Conservation (phyloP, 2,797 vertebrate genomes). For the Molothrus ater region DNA sequence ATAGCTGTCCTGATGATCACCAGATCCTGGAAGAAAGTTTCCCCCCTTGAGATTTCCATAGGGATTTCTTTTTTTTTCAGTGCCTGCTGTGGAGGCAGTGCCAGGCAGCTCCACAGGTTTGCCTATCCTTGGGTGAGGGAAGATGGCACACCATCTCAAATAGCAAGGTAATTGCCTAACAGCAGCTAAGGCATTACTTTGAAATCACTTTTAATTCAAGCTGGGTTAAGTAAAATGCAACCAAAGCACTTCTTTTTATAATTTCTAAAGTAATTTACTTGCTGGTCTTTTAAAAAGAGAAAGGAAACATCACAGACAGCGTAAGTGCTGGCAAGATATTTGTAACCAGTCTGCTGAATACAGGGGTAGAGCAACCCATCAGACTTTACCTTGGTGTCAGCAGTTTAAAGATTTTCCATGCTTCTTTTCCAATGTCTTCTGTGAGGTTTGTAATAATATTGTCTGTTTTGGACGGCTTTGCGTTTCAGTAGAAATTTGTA, state of each 20-base stretch:
- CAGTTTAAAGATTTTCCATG: not conserved
- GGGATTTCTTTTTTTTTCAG: not conserved
- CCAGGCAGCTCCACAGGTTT: not conserved
- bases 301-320: not conserved
- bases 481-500: not conserved
- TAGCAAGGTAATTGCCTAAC: not conserved
- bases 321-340: not conserved
- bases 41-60: not conserved
- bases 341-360: not conserved
- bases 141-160: not conserved
- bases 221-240: not conserved
- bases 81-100: rapidly evolving
- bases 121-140: not conserved
- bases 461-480: not conserved
- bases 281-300: not conserved
- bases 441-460: not conserved
- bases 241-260: not conserved
- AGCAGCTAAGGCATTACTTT: not conserved
- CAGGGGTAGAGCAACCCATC: not conserved
- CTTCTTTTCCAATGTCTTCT: not conserved
- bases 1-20: not conserved
- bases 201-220: not conserved
- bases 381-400: not conserved
- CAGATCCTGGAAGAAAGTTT: not conserved
- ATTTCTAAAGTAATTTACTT: not conserved